Conservation (phyloP, 2,113 vertebrate genomes). For the Potamarius usumacintae region DNA sequence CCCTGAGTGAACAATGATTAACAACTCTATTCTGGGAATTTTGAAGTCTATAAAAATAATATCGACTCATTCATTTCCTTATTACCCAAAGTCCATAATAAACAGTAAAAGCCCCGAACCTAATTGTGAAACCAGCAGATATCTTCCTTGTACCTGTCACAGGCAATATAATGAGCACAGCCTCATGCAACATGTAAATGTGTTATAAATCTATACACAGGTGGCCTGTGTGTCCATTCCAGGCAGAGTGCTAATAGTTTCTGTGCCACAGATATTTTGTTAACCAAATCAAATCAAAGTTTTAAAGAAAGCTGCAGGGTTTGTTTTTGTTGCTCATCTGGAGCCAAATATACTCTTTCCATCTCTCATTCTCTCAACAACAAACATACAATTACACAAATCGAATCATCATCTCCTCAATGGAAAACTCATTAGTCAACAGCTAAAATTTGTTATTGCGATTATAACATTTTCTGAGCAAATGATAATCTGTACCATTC, state of each 20-base stretch:
- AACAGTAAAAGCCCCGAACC: not conserved
- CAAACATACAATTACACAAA: not conserved
- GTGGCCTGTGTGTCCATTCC: conserved; percentile 20
- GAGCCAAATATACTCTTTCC: conserved; percentile 3
- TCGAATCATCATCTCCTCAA: not conserved
- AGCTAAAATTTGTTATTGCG: not conserved
- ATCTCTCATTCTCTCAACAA: conserved; percentile 5
- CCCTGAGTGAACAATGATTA: conserved; percentile 2
- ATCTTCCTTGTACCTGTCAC: conserved; percentile 10
- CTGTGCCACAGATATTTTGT: conserved; percentile 23
- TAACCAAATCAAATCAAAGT: conserved; percentile 28
- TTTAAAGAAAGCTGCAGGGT: not conserved
- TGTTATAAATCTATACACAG: conserved; percentile 26
- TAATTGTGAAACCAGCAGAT: conserved; percentile 12
- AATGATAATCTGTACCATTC: not conserved
- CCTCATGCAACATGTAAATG: conserved; percentile 14
- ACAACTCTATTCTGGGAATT: not conserved
- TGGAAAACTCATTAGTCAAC: not conserved
- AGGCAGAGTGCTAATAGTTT: conserved; percentile 6
- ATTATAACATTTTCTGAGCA: not conserved
- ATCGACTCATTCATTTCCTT: not conserved
- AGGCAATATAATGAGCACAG: conserved; percentile 2
- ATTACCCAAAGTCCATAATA: not conserved
- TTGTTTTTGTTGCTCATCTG: not conserved
- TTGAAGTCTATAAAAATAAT: not conserved